Base-by-base conservation (phyloP, 2,113 vertebrate genomes). In the Pipa parva region DNA sequence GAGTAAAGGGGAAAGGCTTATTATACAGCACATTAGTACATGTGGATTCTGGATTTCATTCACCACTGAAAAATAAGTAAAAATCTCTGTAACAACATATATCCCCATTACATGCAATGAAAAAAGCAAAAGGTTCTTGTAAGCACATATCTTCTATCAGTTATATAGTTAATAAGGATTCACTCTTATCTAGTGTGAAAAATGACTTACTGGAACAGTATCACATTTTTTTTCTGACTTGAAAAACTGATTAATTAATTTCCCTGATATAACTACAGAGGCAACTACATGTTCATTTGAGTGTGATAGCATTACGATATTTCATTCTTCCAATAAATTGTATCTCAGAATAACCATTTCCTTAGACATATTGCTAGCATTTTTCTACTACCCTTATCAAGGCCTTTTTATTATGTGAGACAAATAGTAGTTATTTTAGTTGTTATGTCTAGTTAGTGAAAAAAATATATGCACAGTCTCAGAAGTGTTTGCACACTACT, bases 101-200 rank as follows among this genome's bases (percentile, higher is more conserved):
- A 67, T 67, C 42, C 55, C 29, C 24, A 37, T 59, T 59, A 58
- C 64, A 59, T 67, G 59, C 64, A 67, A 31, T 67, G 64, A 58
- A 67, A 67, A 59, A 67, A n/a, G 64, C 55, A 50, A 67, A 67
- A 59, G 64, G 64, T 67, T 67, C 54, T 67, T 67, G 55, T 67
- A 67, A 67, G 42, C 21, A 49, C 37, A 55, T 29, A 21, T 50
- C 17, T 55, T 67, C 59, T 67, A 67, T 67, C 64, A 59, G 64
- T 66, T 56, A 66, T 57, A 48, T 57, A 66, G 63, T 67, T 59
- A 67, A 67, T 67, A 67, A 67, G 64, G 55, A 67, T 67, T 59
- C 64, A 67, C 64, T 59, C 45, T 67, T 67, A 67, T 67, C 64
- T 50, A 29, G 42, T 37, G 42, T 67, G 64, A 67, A 67, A 67